Evolutionary conservation across 1,140 invertebrate genomes (phyloP).

Genomic region (Drosophila bocqueti): DNA sequence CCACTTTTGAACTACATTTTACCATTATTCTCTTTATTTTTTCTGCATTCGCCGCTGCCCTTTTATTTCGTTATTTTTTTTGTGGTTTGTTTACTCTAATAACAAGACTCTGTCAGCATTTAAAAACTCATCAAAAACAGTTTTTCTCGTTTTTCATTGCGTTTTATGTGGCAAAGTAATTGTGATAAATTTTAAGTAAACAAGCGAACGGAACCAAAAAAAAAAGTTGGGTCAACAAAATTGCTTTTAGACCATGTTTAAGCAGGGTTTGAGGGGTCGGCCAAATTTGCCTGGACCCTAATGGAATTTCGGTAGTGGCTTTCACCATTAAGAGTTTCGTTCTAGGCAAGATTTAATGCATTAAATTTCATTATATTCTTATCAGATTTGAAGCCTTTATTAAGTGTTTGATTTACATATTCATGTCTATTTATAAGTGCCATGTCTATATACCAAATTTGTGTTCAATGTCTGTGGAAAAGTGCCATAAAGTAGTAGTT

Average conservation of each 20-base stretch:
- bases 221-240: conserved; percentile 41
- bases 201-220: conserved; percentile 32
- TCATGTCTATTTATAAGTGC: too few relatives aligned
- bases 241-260: conserved; percentile 48
- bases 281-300: conserved; percentile 39
- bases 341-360: neutral
- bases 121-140: conserved; percentile 67
- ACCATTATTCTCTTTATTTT: conserved; percentile 39
- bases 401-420: too few relatives aligned
- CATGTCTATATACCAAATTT: too few relatives aligned
- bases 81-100: conserved; percentile 56
- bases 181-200: conserved; percentile 68
- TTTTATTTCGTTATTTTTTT: conserved; percentile 52
- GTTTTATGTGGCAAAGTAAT: conserved; percentile 66
- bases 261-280: conserved; percentile 35
- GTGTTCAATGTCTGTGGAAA: too few relatives aligned
- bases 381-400: neutral
- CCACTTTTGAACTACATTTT: conserved; percentile 61
- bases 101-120: conserved; percentile 64
- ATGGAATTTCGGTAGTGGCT: conserved; percentile 42
- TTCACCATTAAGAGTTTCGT: conserved; percentile 28
- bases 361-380: neutral
- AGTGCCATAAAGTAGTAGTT: too few relatives aligned
- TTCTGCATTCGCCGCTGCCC: conserved; percentile 44
- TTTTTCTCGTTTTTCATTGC: conserved; percentile 40